Conservation (phyloP, 2,113 vertebrate species). For the Spermophilus dauricus region DNA sequence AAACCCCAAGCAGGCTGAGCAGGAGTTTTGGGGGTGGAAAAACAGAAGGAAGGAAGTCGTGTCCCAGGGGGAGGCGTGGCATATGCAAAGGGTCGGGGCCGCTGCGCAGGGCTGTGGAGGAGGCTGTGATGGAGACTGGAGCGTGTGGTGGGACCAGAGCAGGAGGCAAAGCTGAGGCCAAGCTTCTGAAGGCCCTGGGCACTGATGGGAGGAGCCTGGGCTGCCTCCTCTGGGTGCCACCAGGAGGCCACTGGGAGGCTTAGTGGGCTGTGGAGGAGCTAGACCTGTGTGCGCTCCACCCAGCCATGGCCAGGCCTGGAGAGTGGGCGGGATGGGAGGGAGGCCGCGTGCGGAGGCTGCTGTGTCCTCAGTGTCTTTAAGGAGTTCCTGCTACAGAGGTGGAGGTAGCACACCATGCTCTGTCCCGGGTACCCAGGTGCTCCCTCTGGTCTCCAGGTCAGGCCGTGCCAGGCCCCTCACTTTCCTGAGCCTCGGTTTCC, state of each 20-base stretch:
- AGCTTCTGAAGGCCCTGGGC: neutral
- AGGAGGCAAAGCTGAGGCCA: neutral
- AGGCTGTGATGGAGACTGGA: accelerated
- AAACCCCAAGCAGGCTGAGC: neutral
- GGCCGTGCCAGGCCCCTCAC: neutral
- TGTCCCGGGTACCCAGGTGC: neutral
- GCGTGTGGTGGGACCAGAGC: neutral
- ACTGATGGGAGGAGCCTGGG: neutral
- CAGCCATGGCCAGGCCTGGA: neutral
- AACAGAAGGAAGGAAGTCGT: neutral
- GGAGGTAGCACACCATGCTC: neutral
- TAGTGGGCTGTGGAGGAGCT: neutral
- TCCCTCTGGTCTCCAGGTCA: neutral
- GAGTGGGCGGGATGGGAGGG: neutral
- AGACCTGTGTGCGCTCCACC: neutral
- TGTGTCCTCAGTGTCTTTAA: neutral
- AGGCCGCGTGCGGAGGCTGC: neutral
- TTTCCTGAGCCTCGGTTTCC: neutral
- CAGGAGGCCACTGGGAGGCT: neutral
- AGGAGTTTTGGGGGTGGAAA: neutral
- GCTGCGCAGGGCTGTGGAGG: accelerated
- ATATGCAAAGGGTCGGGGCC: neutral
- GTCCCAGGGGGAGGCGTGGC: neutral
- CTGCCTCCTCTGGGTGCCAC: neutral
- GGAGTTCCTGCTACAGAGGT: neutral